phyloP scores from a whole-genome alignment of 2,888 invertebrate species.

The Cantharis nigra region DNA sequence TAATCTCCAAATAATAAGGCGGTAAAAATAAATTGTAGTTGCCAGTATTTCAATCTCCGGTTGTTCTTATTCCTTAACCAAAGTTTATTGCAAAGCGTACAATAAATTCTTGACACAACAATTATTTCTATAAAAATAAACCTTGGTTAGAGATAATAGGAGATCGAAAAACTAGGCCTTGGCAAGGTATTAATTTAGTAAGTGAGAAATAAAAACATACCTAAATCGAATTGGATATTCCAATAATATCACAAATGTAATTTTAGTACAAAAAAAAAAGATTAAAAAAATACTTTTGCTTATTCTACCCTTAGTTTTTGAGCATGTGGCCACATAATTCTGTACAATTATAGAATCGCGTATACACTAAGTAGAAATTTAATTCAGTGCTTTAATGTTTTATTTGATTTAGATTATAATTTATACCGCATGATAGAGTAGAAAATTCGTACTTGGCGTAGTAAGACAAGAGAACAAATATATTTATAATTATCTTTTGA shows the following conservation, averaged over 20 bases:
- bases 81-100: too few relatives aligned
- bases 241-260: neutral
- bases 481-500: neutral
- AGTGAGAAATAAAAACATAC: too few relatives aligned
- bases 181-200: too few relatives aligned
- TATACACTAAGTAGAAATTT: neutral
- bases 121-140: too few relatives aligned
- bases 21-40: too few relatives aligned
- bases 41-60: too few relatives aligned
- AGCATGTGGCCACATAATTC: neutral
- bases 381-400: neutral
- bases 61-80: too few relatives aligned
- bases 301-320: neutral
- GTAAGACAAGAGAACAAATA: neutral
- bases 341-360: neutral
- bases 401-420: neutral
- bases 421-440: neutral
- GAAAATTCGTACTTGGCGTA: neutral
- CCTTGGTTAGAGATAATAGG: too few relatives aligned
- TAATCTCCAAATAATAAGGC: too few relatives aligned
- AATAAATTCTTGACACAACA: too few relatives aligned
- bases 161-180: too few relatives aligned
- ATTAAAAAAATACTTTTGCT: neutral
- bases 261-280: neutral
- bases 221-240: too few relatives aligned